Base-by-base conservation (phyloP, 2,888 invertebrate genomes). In the Nemotelus nigrinus region DNA sequence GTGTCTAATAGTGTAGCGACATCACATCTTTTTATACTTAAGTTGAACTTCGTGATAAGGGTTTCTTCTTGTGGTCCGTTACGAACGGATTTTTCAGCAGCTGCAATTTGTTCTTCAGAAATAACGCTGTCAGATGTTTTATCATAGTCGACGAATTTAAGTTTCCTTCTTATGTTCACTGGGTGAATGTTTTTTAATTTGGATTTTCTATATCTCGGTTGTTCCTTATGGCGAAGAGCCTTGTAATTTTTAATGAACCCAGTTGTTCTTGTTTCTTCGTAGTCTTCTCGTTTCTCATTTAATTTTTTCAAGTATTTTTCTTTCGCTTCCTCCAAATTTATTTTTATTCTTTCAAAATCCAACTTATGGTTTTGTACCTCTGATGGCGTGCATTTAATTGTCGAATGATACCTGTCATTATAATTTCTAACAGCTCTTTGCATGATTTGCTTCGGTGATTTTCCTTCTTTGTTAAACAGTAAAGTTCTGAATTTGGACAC, bases 181-280 rank as follows among this genome's bases (percentile, higher is more conserved):
- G 25, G 25, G 25, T 25, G 25, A 25, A 25, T 25, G 25, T 25
- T 25, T 25, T 25, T 25, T 25, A 75, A n/a, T 7, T 75, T 75
- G 7, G 47, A 3, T 75, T 75, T 75, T 55, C 60, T 45, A 60
- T 47, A 75, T 75, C 63, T 75, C 3, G 75, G 75, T 63, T 60
- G 41, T 3, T 75, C 48, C 48, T 75, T 63, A n/a, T 74, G 74
- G 57, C 74, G n/a, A 57, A 44, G 6, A n/a, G 58, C 2, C 58
- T 74, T 74, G 43, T 74, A 74, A 1, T 74, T 74, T 74, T 74
- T 74, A n/a, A 74, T 74, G n/a, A 41, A 74, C 3, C 71, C 71
- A 10, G 6, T 5, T 39, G n/a, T 39, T 53, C 71, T 48, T 4
- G 39, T 71, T 71, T 72, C 72, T 53, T 6, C 2, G n/a, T 60